A percentile compares a stretch with the other conserved stretches of the same genome.
Evolutionary conservation across 2,888 invertebrate genomes (phyloP).

Genomic region (Zootermopsis nevadensis): DNA sequence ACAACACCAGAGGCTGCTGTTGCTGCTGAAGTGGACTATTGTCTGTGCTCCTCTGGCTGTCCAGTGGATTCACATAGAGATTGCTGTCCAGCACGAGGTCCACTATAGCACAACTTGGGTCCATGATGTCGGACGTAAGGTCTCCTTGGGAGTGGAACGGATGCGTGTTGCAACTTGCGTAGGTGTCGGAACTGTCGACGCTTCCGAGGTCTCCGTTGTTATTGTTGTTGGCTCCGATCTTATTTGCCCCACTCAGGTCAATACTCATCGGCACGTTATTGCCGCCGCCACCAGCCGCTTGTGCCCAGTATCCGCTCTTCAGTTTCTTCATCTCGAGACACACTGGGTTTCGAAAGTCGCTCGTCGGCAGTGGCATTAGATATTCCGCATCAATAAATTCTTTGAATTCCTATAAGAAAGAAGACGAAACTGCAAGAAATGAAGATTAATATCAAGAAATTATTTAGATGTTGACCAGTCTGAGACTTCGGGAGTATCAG

Average conservation of each 20-base stretch:
- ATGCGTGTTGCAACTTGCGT: conserved; percentile 96
- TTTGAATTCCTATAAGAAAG: conserved; percentile 79
- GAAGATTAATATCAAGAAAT: neutral
- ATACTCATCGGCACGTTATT: conserved; percentile 16
- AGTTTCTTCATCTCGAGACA: conserved; percentile 83
- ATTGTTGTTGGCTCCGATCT: conserved; percentile 41
- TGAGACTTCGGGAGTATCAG: too few species aligned
- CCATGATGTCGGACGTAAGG: conserved; percentile 63
- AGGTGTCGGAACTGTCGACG: conserved; percentile 88
- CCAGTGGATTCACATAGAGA: conserved; percentile 89
- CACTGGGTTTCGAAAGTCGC: conserved; percentile 85
- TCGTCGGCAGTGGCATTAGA: conserved; percentile 86
- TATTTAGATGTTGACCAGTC: too few species aligned
- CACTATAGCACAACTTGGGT: conserved; percentile 65
- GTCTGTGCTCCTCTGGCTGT: conserved; percentile 55
- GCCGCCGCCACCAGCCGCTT: conserved; percentile 58
- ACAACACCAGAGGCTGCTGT: conserved; percentile 31
- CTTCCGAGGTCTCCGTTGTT: conserved; percentile 62
- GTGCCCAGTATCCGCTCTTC: conserved; percentile 65
- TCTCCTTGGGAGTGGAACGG: conserved; percentile 81
- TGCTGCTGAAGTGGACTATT: conserved; percentile 35
- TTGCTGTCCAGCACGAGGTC: conserved; percentile 71
- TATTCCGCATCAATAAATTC: conserved; percentile 92
- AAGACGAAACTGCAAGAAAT: neutral
- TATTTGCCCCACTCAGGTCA: conserved; percentile 49